These are phyloP conservation scores for Plectrocnemia conspersa DNA, from an alignment of 1,140 invertebrate species.

Conservation along the genomic window DNA sequence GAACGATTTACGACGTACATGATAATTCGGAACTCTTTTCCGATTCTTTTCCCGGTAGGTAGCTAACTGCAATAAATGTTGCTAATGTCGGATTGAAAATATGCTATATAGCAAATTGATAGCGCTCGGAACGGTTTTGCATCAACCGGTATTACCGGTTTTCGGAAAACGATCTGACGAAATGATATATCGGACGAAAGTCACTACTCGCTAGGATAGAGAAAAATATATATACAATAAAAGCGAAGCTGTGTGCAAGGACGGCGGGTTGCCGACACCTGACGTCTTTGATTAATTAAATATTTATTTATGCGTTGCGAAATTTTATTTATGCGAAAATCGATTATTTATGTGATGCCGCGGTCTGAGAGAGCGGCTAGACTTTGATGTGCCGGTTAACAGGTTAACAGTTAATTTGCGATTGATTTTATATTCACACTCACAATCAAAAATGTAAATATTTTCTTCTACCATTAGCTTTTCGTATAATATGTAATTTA, in stretches of 20 bases:
- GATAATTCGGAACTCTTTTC: too few species aligned
- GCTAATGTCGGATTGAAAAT: too few species aligned
- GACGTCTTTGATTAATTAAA: background rate
- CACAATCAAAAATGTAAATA: too few species aligned
- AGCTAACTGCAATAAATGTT: too few species aligned
- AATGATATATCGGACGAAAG: background rate
- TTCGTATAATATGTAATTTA: too few species aligned
- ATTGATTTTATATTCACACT: too few species aligned
- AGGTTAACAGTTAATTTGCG: too few species aligned
- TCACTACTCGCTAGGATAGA: background rate
- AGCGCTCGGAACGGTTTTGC: conserved; percentile 5
- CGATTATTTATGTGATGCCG: background rate
- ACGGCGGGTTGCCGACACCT: background rate
- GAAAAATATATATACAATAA: background rate
- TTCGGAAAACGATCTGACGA: conserved; percentile 8
- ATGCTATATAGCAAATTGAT: too few species aligned
- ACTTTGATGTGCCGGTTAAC: background rate
- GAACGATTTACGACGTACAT: too few species aligned
- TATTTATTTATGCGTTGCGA: background rate
- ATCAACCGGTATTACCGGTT: conserved; percentile 3
- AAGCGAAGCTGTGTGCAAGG: too few species aligned
- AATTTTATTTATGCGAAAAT: background rate
- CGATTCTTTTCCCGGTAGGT: too few species aligned
- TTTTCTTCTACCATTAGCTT: too few species aligned
- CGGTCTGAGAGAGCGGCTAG: background rate